Base-by-base conservation (phyloP, 1,140 invertebrate species). In the Oryzaephilus surinamensis region DNA sequence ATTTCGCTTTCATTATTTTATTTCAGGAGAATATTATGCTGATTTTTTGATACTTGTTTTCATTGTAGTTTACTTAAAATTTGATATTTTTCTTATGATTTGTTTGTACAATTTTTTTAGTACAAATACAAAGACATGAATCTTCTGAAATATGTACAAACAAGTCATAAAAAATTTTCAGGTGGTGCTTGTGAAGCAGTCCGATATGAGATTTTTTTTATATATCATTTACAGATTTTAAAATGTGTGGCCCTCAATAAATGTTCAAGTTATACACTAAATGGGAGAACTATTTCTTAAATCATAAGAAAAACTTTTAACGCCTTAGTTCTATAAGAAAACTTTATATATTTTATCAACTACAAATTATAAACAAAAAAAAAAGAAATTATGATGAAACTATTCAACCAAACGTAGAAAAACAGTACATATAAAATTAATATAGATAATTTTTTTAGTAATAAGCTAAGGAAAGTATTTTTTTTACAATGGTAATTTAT, bases 171-270 rank as follows among this genome's bases (percentile, higher is more conserved):
- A n/a, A n/a, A n/a, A n/a, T n/a, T 50, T 46, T 17, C 48, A 46
- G 48, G 36, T 38, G 44, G 41, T 37, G n/a, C n/a, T n/a, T n/a
- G 32, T 43, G 39, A 32, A 20, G 41, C 41, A 46, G 48, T 36
- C 30, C 43, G 41, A 50, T 46, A 46, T 46, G 44, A 46, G 48
- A 32, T 45, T 46, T 50, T 32, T 36, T n/a, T n/a, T n/a, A n/a
- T 46, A 43, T 50, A 33, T 45, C 42, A 50, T 50, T 50, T 50
- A 41, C 48, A 50, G 48, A 50, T 50, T 46, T 46, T 43, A 43
- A 43, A 43, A n/a, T n/a, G n/a, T 29, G 32, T 41, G 29, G 39
- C 23, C 33, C 44, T 24, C 31, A 37, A 38, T 46, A 32, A 24
- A 41, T 26, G 43, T 21, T 36, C 33, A 36, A 36, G 31, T 32